Percentiles rank a stretch among this genome's conserved stretches.
Evolutionary conservation across 2,113 vertebrate genomes (phyloP).

Genomic region (Archocentrus centrarchus): DNA sequence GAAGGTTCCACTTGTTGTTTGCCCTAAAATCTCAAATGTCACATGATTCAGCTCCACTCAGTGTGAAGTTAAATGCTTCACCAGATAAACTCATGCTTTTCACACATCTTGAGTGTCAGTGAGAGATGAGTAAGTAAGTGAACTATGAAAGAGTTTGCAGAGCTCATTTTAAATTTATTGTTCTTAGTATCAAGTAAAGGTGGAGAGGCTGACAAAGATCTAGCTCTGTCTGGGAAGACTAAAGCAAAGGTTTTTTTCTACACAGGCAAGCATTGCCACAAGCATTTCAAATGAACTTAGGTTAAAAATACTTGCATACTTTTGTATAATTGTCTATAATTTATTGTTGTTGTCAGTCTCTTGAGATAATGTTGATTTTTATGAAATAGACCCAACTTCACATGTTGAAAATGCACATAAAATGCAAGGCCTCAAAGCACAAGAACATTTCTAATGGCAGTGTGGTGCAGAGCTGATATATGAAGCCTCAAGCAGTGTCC

Average conservation of each 20-base stretch:
- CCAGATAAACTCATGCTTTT: not conserved
- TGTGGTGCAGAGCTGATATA: not conserved
- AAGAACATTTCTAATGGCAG: not conserved
- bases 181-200: not conserved
- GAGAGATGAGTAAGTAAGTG: not conserved
- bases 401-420: not conserved
- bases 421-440: not conserved
- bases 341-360: not conserved
- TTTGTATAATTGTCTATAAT: not conserved
- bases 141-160: not conserved
- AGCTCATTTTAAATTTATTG: not conserved
- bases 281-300: no score
- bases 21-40: constrained; percentile 9
- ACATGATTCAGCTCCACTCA: constrained; percentile 3
- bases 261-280: no score
- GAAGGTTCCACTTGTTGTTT: not conserved
- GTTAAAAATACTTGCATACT: no score
- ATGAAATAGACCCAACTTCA: not conserved
- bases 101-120: not conserved
- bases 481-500: not conserved
- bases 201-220: not conserved
- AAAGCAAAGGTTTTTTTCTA: not conserved
- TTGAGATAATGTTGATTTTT: not conserved
- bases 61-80: not conserved
- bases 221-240: not conserved